phyloP scores from a whole-genome alignment of 2,888 invertebrate species.

The Urechis unicinctus region DNA sequence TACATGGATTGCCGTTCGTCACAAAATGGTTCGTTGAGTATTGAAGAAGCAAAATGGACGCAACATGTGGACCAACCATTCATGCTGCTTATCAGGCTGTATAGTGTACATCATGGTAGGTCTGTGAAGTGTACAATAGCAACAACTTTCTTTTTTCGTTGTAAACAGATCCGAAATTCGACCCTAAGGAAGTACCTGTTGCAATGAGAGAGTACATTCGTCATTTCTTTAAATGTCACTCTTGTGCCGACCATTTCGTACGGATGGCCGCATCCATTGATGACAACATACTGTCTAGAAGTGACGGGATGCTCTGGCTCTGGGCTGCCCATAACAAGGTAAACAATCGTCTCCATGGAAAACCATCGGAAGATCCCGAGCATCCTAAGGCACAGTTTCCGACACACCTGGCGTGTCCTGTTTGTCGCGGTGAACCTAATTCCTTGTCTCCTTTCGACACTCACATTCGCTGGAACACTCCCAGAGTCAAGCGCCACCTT shows the following conservation, averaged over 20 bases:
- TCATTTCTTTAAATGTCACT: constrained; percentile 86
- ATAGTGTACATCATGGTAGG: too few species aligned
- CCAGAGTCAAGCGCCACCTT: constrained; percentile 4
- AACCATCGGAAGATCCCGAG: constrained; percentile 79
- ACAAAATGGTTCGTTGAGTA: too few species aligned
- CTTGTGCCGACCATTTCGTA: constrained; percentile 84
- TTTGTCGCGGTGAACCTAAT: constrained; percentile 24
- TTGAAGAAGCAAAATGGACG: too few species aligned
- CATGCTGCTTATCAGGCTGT: too few species aligned
- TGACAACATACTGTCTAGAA: constrained; percentile 22
- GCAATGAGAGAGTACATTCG: constrained; percentile 83
- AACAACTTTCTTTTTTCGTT: too few species aligned
- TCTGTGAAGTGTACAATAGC: too few species aligned
- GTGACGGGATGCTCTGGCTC: constrained; percentile 69
- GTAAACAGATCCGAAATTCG: constrained; percentile 9
- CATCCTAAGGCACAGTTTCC: constrained; percentile 90
- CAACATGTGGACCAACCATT: too few species aligned
- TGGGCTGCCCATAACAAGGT: constrained; percentile 89
- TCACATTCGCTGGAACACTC: constrained; percentile 3
- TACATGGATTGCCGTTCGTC: too few species aligned
- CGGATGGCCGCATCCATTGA: constrained; percentile 70
- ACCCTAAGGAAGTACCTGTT: constrained; percentile 60
- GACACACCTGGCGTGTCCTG: constrained; percentile 60
- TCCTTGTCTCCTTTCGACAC: not conserved
- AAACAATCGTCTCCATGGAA: constrained; percentile 78